Conservation (phyloP, 2,113 vertebrate genomes). For the Glaucidium brasilianum region DNA sequence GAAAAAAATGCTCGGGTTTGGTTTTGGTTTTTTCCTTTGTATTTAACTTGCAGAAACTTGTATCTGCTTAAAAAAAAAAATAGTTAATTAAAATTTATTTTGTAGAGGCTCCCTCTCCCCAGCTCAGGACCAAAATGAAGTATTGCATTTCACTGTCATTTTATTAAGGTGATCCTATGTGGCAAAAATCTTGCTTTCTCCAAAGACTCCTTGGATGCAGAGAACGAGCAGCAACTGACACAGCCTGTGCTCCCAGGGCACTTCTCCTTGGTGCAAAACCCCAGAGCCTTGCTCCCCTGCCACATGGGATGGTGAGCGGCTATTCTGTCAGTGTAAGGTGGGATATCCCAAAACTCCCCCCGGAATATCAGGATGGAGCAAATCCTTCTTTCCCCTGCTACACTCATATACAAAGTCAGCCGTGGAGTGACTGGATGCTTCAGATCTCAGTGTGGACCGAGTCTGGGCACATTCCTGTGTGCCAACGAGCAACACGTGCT, state of each 20-base stretch:
- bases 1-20: neutral
- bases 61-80: neutral
- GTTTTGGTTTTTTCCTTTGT: neutral
- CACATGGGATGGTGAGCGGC: accelerated
- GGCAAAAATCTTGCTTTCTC: neutral
- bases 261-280: neutral
- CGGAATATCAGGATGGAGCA: neutral
- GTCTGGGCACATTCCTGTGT: accelerated
- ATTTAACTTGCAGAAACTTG: neutral
- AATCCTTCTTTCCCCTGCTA: neutral
- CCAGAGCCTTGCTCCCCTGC: neutral
- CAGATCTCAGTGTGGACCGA: accelerated
- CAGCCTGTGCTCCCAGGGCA: neutral
- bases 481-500: accelerated
- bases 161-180: neutral
- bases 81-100: neutral
- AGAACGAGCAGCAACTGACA: neutral
- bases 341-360: neutral
- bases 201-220: neutral
- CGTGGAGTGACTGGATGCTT: accelerated
- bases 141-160: neutral
- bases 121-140: neutral
- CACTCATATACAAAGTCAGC: accelerated
- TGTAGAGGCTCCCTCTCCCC: neutral
- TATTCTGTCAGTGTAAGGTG: accelerated